Evolutionary conservation across 2,888 invertebrate species (phyloP).

Genomic region (Paralinhomoeus sp.): DNA sequence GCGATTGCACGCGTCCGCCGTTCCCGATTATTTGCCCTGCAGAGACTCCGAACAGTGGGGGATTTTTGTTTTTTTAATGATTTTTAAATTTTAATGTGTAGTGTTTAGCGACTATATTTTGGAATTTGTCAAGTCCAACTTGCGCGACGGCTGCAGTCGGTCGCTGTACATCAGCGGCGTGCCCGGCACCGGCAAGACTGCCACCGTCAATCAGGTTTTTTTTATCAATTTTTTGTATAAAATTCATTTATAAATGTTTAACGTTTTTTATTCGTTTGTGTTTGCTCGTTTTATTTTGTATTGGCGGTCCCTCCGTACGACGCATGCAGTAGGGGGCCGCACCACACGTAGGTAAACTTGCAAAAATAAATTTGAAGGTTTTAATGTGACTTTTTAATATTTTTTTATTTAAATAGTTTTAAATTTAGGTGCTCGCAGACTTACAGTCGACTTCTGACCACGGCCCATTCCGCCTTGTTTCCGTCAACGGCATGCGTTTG

Average conservation of each 20-base stretch:
- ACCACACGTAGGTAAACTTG: too few species aligned
- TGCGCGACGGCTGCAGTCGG: slow-evolving; percentile 22
- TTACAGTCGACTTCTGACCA: background rate
- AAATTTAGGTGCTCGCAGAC: slow-evolving; percentile 5
- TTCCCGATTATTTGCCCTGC: too few species aligned
- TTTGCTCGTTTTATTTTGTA: too few species aligned
- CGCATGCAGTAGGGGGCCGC: slow-evolving; percentile 18
- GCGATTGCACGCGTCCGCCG: too few species aligned
- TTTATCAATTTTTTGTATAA: background rate
- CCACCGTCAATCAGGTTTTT: slow-evolving; percentile 62
- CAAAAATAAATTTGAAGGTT: slow-evolving; percentile 12
- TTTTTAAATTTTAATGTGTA: too few species aligned
- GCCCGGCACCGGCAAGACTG: slow-evolving; percentile 89
- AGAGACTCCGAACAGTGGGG: too few species aligned
- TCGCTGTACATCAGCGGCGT: slow-evolving; percentile 89
- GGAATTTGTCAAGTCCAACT: too few species aligned
- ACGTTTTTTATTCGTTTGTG: slow-evolving; percentile 34
- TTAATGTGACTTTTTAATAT: background rate
- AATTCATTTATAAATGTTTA: slow-evolving; percentile 39
- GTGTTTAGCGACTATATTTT: too few species aligned
- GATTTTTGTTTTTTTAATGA: too few species aligned
- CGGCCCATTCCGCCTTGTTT: slow-evolving; percentile 41
- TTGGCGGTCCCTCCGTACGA: too few species aligned
- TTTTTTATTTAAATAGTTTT: slow-evolving; percentile 8
- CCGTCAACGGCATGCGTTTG: slow-evolving; percentile 77